phyloP scores from a whole-genome alignment of 2,113 vertebrate species.

The Poeciliopsis turrubarensis region DNA sequence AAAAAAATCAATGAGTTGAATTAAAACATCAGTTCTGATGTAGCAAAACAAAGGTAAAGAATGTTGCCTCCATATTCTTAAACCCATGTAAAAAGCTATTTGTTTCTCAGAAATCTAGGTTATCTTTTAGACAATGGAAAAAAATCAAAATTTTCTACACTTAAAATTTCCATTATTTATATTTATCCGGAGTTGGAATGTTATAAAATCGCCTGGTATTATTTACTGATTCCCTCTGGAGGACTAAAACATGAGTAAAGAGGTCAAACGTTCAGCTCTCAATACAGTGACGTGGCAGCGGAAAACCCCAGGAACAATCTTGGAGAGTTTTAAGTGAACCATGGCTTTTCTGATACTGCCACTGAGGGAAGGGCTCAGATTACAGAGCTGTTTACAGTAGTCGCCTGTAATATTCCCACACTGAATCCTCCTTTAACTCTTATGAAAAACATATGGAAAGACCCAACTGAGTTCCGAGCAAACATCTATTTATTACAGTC shows the following conservation, averaged over 20 bases:
- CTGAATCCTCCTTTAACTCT: constrained; percentile 9
- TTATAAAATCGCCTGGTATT: background rate
- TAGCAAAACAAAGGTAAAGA: background rate
- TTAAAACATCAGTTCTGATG: background rate
- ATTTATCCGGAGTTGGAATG: background rate
- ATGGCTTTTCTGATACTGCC: background rate
- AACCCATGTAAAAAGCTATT: background rate
- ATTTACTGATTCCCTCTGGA: background rate
- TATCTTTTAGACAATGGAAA: background rate
- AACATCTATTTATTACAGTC: constrained; percentile 13
- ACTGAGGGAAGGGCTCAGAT: constrained; percentile 23
- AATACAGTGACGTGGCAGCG: background rate
- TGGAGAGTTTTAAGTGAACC: constrained; percentile 10
- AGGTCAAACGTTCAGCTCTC: background rate
- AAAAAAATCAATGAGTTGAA: background rate
- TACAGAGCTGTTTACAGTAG: constrained; percentile 40
- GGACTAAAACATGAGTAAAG: background rate
- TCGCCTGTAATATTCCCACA: constrained; percentile 37
- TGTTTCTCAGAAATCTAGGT: background rate
- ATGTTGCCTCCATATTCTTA: background rate
- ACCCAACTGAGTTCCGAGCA: background rate
- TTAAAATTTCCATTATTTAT: background rate
- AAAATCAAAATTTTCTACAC: background rate
- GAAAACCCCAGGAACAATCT: constrained; percentile 23
- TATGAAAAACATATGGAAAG: constrained; percentile 49